These are phyloP conservation scores for Ardeotis arabs DNA, from an alignment of 2,113 vertebrate genomes.

Conservation along the genomic window DNA sequence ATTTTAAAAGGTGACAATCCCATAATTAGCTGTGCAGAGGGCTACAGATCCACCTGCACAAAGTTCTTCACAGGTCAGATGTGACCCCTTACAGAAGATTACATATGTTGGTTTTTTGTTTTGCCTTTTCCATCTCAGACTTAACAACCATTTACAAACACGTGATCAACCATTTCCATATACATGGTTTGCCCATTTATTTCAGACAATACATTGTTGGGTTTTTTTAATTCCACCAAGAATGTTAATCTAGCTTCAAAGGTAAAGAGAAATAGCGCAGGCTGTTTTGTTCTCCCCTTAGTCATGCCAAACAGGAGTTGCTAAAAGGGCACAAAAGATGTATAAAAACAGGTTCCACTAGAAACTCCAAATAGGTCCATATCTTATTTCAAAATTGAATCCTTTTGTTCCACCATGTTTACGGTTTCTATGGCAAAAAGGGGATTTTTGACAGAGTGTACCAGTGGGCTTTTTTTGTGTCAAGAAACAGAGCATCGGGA, in stretches of 20 bases:
- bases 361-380: not conserved
- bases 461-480: not conserved
- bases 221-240: constrained; percentile 15
- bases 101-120: not conserved
- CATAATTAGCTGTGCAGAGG: not conserved
- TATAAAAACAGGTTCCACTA: not conserved
- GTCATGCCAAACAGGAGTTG: not conserved
- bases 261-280: not conserved
- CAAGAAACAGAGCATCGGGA: not conserved
- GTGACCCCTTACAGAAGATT: not conserved
- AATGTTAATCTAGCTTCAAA: constrained; percentile 60
- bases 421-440: not conserved
- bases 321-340: not conserved
- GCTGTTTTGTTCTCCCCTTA: not conserved
- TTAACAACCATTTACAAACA: constrained; percentile 1
- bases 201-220: not conserved
- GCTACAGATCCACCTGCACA: not conserved
- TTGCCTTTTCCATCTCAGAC: not conserved
- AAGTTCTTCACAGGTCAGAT: not conserved
- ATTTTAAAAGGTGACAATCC: not conserved
- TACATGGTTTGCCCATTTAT: not conserved
- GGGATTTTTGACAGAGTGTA: not conserved
- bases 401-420: not conserved
- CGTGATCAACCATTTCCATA: not conserved
- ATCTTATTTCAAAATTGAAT: not conserved